These are phyloP conservation scores for Ornithorhynchus anatinus DNA, from an alignment of 2,113 vertebrate genomes.

Conservation along the genomic window DNA sequence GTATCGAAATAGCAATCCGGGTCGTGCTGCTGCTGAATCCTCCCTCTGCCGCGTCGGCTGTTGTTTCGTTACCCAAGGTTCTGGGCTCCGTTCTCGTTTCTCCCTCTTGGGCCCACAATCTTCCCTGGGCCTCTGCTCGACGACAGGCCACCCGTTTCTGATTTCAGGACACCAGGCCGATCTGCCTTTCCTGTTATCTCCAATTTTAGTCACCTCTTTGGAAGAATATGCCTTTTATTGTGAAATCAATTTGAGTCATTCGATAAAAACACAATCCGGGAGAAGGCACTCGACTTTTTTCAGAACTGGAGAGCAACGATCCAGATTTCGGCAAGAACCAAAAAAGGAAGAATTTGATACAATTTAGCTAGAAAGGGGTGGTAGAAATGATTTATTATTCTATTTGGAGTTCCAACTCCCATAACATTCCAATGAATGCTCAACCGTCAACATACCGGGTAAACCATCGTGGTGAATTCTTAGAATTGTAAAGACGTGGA, in stretches of 20 bases:
- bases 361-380: not conserved
- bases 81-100: too few relatives aligned
- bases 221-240: not conserved
- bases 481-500: not conserved
- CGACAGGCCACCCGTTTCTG: too few relatives aligned
- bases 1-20: too few relatives aligned
- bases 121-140: too few relatives aligned
- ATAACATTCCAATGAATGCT: not conserved
- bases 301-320: not conserved
- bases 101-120: too few relatives aligned
- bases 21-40: too few relatives aligned
- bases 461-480: not conserved
- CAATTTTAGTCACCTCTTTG: too few relatives aligned
- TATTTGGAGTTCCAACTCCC: too few relatives aligned
- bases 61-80: too few relatives aligned
- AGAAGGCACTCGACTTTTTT: not conserved
- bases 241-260: constrained; percentile 7
- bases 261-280: not conserved
- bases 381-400: not conserved
- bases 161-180: too few relatives aligned
- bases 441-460: constrained; percentile 2
- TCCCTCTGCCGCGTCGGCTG: too few relatives aligned
- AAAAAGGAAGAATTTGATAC: not conserved
- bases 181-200: too few relatives aligned
- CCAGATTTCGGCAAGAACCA: not conserved